Evolutionary conservation across 2,888 invertebrate genomes (phyloP).

Genomic region (Drosophila stalkeri): DNA sequence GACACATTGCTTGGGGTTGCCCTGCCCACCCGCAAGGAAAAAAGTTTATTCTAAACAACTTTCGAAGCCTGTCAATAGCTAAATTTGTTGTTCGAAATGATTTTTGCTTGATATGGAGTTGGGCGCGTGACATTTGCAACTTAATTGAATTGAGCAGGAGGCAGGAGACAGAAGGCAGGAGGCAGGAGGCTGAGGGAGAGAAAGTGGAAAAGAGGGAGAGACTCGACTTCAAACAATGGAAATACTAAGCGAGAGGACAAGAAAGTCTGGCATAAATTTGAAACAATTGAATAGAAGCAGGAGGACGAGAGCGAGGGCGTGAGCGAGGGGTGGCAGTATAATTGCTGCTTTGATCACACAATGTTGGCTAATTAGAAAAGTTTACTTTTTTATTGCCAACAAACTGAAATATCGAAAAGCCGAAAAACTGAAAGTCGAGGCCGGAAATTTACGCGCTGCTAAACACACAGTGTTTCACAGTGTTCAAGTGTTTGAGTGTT

Average conservation of each 20-base stretch:
- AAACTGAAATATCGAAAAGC: constrained; percentile 58
- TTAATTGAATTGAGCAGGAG: constrained; percentile 49
- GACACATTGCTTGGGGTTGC: constrained; percentile 69
- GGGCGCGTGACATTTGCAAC: constrained; percentile 36
- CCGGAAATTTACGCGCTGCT: constrained; percentile 34
- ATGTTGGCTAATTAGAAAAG: constrained; percentile 84
- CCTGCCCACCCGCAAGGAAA: constrained; percentile 26
- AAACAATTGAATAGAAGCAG: background rate
- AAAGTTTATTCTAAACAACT: constrained; percentile 60
- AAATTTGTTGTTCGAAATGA: constrained; percentile 40
- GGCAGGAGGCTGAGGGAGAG: background rate
- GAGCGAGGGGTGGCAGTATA: constrained; percentile 45
- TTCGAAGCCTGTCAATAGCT: constrained; percentile 50
- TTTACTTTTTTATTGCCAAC: constrained; percentile 69
- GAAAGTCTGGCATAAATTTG: constrained; percentile 3
- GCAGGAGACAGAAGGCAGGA: background rate
- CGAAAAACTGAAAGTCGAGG: constrained; percentile 6
- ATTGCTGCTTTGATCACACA: constrained; percentile 83
- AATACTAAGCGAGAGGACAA: constrained; percentile 36
- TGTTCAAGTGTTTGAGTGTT: background rate
- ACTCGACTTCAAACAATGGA: constrained; percentile 62
- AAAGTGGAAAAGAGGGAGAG: background rate
- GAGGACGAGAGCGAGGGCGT: background rate
- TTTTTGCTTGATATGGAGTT: constrained; percentile 41
- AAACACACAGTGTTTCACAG: constrained; percentile 1